A percentile compares a stretch with the other conserved stretches of the same genome.
phyloP scores from a whole-genome alignment of 2,888 invertebrate species.

The Ptychoptera albimana region DNA sequence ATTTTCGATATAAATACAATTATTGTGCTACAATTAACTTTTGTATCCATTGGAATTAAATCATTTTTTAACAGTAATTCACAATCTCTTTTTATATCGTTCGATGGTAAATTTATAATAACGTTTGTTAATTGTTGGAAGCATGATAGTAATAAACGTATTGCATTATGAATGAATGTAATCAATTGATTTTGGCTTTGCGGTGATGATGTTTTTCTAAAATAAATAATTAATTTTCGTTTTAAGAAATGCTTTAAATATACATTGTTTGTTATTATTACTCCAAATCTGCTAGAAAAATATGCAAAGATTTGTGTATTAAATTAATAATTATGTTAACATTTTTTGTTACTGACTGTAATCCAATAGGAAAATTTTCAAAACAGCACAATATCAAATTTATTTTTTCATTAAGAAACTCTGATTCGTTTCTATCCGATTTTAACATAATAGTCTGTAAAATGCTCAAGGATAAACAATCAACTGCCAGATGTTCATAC shows the following conservation, averaged over 20 bases:
- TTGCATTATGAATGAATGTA: constrained; percentile 27
- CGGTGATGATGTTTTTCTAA: constrained; percentile 20
- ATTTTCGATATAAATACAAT: constrained; percentile 33
- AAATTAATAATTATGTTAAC: constrained; percentile 18
- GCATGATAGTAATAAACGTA: constrained; percentile 27
- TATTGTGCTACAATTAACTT: constrained; percentile 43
- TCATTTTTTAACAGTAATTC: constrained; percentile 18
- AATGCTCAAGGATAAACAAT: no score
- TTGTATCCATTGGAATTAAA: constrained; percentile 47
- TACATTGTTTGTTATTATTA: constrained; percentile 9
- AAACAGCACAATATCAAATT: constrained; percentile 19
- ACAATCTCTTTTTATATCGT: neutral
- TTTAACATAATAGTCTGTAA: no score
- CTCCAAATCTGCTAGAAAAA: constrained; percentile 19
- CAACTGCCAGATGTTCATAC: no score
- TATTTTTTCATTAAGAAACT: neutral
- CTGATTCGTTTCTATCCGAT: neutral
- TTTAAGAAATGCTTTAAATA: neutral
- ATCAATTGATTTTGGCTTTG: constrained; percentile 24
- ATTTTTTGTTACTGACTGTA: constrained; percentile 17
- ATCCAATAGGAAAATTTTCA: constrained; percentile 25
- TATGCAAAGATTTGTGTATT: constrained; percentile 16
- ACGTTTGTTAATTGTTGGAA: constrained; percentile 23
- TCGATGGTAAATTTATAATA: neutral
- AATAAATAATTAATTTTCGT: neutral